Evolutionary conservation across 2,888 invertebrate species (phyloP).

Genomic region (Laspeyria flexula): DNA sequence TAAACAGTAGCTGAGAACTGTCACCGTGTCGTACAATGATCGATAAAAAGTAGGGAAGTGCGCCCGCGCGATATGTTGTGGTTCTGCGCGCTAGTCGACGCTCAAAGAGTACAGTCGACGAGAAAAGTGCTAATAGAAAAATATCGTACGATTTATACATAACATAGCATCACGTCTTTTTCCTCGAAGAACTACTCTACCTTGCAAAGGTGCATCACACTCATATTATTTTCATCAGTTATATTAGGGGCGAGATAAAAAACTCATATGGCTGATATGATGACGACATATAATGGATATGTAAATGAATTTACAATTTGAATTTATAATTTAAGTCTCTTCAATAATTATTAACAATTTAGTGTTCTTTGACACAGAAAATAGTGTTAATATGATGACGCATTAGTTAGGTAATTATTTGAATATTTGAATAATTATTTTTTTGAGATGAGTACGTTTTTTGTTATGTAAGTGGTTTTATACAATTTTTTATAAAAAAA

Average conservation of each 20-base stretch:
- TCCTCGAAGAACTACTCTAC: too few relatives aligned
- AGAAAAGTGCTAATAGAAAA: conserved; percentile 23
- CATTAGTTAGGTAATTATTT: conserved; percentile 14
- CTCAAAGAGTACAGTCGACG: conserved; percentile 32
- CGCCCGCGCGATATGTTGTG: conserved; percentile 35
- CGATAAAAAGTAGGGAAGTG: conserved; percentile 65
- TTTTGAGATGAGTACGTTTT: conserved; percentile 12
- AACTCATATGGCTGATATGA: too few relatives aligned
- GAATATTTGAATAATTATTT: conserved; percentile 22
- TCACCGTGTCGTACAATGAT: conserved; percentile 52
- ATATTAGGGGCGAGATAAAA: too few relatives aligned
- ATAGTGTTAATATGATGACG: conserved; percentile 12
- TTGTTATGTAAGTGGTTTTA: conserved; percentile 16
- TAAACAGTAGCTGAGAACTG: conserved; percentile 59
- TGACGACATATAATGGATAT: neutral
- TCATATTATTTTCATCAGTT: too few relatives aligned
- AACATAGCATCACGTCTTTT: too few relatives aligned
- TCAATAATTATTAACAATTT: conserved; percentile 10
- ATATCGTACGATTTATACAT: too few relatives aligned
- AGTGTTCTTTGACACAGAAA: conserved; percentile 9
- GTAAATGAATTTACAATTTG: neutral
- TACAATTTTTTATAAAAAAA: too few relatives aligned
- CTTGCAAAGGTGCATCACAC: too few relatives aligned
- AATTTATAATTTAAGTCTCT: conserved; percentile 2
- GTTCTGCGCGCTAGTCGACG: conserved; percentile 32